These are phyloP conservation scores for Linnaemya tessellans DNA, from an alignment of 2,888 invertebrate genomes.

Conservation along the genomic window DNA sequence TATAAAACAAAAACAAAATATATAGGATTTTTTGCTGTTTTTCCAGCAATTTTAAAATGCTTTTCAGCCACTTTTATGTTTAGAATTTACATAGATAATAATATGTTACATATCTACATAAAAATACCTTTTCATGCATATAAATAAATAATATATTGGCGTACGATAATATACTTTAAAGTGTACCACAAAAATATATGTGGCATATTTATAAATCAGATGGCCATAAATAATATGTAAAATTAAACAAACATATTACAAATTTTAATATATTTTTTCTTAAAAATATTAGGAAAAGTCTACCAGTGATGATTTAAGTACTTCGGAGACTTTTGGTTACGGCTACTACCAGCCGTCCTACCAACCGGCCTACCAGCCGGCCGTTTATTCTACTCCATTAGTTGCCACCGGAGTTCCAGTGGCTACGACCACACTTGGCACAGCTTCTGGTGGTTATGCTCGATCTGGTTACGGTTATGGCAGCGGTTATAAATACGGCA, in stretches of 20 bases:
- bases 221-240: too few relatives aligned
- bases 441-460: slow-evolving; percentile 35
- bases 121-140: neutral
- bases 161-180: neutral
- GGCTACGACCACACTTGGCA: slow-evolving; percentile 11
- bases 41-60: neutral
- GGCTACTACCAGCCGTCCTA: slow-evolving; percentile 76
- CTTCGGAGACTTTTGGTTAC: slow-evolving; percentile 76
- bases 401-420: slow-evolving; percentile 16
- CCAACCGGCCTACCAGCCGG: slow-evolving; percentile 75
- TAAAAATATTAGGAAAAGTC: slow-evolving; percentile 50
- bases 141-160: neutral
- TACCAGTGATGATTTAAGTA: slow-evolving; percentile 72
- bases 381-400: slow-evolving; percentile 41
- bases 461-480: slow-evolving; percentile 72
- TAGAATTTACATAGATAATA: too few relatives aligned
- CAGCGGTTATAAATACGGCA: slow-evolving; percentile 70
- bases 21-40: neutral
- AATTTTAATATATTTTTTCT: neutral
- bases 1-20: too few relatives aligned
- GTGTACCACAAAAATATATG: too few relatives aligned
- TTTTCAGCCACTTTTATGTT: neutral
- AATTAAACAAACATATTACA: too few relatives aligned
- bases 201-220: too few relatives aligned
- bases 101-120: neutral